Conservation (phyloP, 1,140 invertebrate genomes). For the Zaprionus taronus region DNA sequence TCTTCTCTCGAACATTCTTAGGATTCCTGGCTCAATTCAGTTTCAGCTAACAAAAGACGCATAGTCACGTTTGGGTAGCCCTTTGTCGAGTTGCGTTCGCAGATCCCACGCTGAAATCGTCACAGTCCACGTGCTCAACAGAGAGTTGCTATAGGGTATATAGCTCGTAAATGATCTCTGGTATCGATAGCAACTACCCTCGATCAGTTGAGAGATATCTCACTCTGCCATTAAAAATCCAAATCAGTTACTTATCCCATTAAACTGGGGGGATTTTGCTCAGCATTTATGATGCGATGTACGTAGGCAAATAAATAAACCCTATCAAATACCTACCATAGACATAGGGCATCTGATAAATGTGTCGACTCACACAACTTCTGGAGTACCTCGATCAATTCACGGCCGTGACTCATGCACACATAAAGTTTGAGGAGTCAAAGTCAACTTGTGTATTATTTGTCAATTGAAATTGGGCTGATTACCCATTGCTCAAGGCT, state of each 20-base stretch:
- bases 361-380: conserved; percentile 37
- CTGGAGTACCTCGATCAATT: conserved; percentile 34
- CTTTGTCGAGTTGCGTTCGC: not conserved
- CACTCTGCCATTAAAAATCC: not conserved
- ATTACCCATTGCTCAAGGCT: not conserved
- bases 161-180: not conserved
- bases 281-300: not conserved
- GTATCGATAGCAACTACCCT: not conserved
- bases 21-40: conserved; percentile 26
- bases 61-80: conserved; percentile 30
- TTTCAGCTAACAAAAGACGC: conserved; percentile 26
- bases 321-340: conserved; percentile 28
- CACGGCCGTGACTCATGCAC: conserved; percentile 30
- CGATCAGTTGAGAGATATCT: not conserved
- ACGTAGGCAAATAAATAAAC: conserved; percentile 51
- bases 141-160: not conserved
- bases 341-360: conserved; percentile 36
- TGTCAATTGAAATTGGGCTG: not conserved
- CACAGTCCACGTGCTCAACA: conserved; percentile 17
- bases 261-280: not conserved
- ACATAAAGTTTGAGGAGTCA: conserved; percentile 23
- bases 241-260: conserved; percentile 26
- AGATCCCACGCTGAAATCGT: conserved; percentile 19
- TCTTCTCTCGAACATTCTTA: conserved; percentile 31
- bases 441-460: not conserved